These are phyloP conservation scores for Morpho deidamia DNA, from an alignment of 2,888 invertebrate species.

Conservation along the genomic window DNA sequence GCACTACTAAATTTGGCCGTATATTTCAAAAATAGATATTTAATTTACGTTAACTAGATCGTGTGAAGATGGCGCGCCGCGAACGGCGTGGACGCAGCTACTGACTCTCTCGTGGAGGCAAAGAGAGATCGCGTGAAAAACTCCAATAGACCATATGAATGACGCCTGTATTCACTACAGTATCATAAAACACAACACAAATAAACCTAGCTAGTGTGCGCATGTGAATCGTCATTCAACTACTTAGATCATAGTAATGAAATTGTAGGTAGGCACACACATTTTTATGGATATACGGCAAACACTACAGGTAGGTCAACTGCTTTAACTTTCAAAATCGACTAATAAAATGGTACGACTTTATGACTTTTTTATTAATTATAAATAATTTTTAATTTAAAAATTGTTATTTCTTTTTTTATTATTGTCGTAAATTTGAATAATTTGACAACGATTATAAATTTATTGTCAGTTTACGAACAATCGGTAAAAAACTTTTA, in stretches of 20 bases:
- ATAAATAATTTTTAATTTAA: too few relatives aligned
- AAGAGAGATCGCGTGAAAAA: conserved; percentile 75
- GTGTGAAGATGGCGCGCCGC: conserved; percentile 41
- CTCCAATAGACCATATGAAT: conserved; percentile 60
- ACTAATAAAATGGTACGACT: too few relatives aligned
- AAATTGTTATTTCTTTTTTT: too few relatives aligned
- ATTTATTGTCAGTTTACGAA: too few relatives aligned
- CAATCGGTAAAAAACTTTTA: neutral
- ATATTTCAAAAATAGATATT: too few relatives aligned
- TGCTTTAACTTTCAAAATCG: neutral
- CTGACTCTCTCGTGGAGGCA: conserved; percentile 55
- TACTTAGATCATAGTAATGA: conserved; percentile 3
- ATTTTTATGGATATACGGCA: neutral
- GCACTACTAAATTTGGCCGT: neutral
- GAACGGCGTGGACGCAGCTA: conserved; percentile 53
- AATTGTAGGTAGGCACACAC: neutral
- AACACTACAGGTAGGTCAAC: neutral
- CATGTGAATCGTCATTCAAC: conserved; percentile 15
- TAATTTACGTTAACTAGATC: conserved; percentile 4
- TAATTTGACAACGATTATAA: too few relatives aligned
- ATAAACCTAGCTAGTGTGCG: conserved; percentile 12
- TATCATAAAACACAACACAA: conserved; percentile 11
- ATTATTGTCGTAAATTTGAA: too few relatives aligned
- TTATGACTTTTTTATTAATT: too few relatives aligned
- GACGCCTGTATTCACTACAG: conserved; percentile 26